Base-by-base conservation (phyloP, 2,113 vertebrate species). In the Ceyx melanurus region DNA sequence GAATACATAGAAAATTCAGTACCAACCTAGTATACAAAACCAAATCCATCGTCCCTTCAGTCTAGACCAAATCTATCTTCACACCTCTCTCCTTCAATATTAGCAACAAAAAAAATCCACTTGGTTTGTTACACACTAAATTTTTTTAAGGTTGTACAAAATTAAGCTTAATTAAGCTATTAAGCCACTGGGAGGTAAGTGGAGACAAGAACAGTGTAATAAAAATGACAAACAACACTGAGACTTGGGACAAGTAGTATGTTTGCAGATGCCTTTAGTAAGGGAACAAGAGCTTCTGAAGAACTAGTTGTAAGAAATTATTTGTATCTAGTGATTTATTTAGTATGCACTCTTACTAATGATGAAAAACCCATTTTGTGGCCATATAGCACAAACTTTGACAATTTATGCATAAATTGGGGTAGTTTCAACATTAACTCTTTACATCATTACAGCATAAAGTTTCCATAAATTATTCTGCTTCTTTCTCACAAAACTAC, bases 311-410 rank as follows among this genome's bases (percentile, higher is more conserved):
- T 51, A 74, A 79, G 13, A 57, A 73, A 15, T 11, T 11, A 28
- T 70, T 58, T 40, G 40, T 51, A 5, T 58, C 51, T 33, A 66
- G 15, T 8, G 20, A 17, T 79, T 9, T 10, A 57, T 31, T 68
- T 46, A 42, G 31, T n/a, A 56, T 2, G 3, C 11, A 56, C 0
- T 0, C 17, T 82, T 64, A 70, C 17, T 77, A 57, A 17, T 0
- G 9, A 58, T 18, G 21, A 28, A 71, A 60, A 90, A 77, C 17
- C 31, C 31, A 71, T 29, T 56, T 28, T 7, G 7, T 13, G 26
- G 72, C 50, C 45, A 68, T 37, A 42, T 3, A 76, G 31, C 15
- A 85, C 20, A 77, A 66, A 70, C 33, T 56, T 40, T n/a, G 29
- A 37, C 16, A 31, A 65, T 22, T 91, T 40, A 77, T 26, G 19